Evolutionary conservation across 2,113 vertebrate genomes (phyloP).

Genomic region (Campylomormyrus tamandua): DNA sequence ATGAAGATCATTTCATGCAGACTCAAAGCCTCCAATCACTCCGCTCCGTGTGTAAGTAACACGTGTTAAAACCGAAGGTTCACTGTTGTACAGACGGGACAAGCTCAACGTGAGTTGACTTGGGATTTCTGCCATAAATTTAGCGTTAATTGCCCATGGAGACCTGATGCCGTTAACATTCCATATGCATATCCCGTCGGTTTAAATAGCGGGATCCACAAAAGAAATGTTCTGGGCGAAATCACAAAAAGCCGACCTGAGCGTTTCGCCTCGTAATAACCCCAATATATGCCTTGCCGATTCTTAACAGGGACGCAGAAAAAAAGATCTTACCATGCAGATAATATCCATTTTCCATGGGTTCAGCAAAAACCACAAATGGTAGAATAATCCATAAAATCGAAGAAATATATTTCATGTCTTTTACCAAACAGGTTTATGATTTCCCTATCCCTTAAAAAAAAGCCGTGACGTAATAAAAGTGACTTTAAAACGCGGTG

Average conservation of each 20-base stretch:
- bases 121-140: neutral
- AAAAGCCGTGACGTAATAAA: neutral
- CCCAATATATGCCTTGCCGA: neutral
- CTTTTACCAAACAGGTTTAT: slow-evolving; percentile 17
- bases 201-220: neutral
- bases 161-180: neutral
- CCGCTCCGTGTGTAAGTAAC: neutral
- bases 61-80: neutral
- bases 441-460: neutral
- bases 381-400: slow-evolving; percentile 44
- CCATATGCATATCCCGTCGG: neutral
- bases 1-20: neutral
- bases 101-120: neutral
- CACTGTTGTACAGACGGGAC: neutral
- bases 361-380: slow-evolving; percentile 25
- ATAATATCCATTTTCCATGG: slow-evolving; percentile 33
- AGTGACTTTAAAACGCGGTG: neutral
- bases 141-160: neutral
- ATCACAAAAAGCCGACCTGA: neutral
- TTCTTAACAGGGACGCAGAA: neutral
- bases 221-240: neutral
- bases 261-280: neutral
- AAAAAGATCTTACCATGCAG: slow-evolving; percentile 1
- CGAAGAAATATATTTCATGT: slow-evolving; percentile 40
- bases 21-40: neutral